Evolutionary conservation across 1,140 invertebrate genomes (phyloP).

Genomic region (Zaprionus gabonicus): DNA sequence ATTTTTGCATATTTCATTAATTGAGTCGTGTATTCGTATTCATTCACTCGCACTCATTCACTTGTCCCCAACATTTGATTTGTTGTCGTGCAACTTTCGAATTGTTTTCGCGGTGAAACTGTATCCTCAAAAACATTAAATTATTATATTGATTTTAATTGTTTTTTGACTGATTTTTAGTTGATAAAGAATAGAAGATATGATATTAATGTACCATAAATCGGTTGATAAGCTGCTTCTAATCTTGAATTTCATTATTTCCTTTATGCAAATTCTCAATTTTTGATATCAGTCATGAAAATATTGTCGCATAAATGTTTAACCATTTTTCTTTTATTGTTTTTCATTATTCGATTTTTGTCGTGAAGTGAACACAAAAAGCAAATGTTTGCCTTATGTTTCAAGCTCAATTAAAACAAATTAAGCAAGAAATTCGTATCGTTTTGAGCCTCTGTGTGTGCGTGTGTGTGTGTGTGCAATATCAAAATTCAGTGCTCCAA

Average conservation of each 20-base stretch:
- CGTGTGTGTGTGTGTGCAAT: constrained; percentile 31
- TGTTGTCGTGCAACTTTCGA: constrained; percentile 71
- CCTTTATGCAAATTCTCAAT: neutral
- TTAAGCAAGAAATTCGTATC: constrained; percentile 66
- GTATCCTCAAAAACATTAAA: neutral
- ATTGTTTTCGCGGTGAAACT: constrained; percentile 35
- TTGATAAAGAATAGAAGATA: neutral
- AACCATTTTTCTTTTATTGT: neutral
- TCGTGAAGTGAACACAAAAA: constrained; percentile 11
- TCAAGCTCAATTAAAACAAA: constrained; percentile 79
- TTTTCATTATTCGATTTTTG: constrained; percentile 12
- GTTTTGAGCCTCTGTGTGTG: constrained; percentile 20
- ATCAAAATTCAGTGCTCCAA: constrained; percentile 65
- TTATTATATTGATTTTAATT: constrained; percentile 17
- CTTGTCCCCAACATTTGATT: constrained; percentile 34
- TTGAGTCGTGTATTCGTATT: constrained; percentile 57
- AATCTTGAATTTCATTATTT: neutral
- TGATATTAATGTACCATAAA: neutral
- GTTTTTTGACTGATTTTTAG: neutral
- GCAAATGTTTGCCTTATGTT: constrained; percentile 64
- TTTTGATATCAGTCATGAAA: no score
- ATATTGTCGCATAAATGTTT: neutral
- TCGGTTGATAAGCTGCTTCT: neutral
- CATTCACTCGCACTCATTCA: constrained; percentile 55
- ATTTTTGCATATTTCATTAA: constrained; percentile 67